Evolutionary conservation across 2,888 invertebrate genomes (phyloP), one percentile per base, ranked within the genome.

Genomic region (Campoplex nolae): DNA sequence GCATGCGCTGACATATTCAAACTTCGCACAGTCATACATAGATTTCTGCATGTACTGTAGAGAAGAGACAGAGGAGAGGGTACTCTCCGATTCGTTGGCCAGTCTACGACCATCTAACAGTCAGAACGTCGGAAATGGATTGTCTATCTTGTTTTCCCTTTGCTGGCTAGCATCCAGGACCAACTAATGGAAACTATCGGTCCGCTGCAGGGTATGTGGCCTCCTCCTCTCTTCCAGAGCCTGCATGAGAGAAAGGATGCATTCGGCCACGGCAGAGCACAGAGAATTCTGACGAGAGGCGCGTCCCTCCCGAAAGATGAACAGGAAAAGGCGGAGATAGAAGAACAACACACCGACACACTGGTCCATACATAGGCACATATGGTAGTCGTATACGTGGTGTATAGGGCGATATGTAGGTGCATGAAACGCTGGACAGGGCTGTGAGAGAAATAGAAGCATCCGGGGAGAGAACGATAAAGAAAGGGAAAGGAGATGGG

Each of bases 181-280:
- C 86, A 89, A 89, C 89, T 89, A 88, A 89, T 89, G 89, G 88
- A 89, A 89, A 89, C 89, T 89, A 89, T 89, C 87, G 89, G 88
- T 83, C 79, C 65, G 80, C 74, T 58, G 51, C 51, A 62, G 81
- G 82, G 82, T 45, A 38, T 71, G 23, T 23, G 62, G 67, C 42
- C 42, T 45, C 58, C 84, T 13, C 67, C 38, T 38, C 51, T 76
- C 38, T 68, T 80, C 65, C 51, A 16, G 32, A 16, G 38, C 62
- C 35, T 54, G 54, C 75, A 56, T 56, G 74, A 42, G 56, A 67
- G 65, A 74, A 67, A 82, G 74, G 82, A 62, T 62, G 62, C 62
- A 83, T 83, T 83, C 62, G 71, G 62, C 76, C 76, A 70, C 51
- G 38, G 62, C 35, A 38, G 28, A 74, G 45, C 70, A 79, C 38